Evolutionary conservation across 2,113 vertebrate species (phyloP).

Genomic region (Paedocypris sp.): DNA sequence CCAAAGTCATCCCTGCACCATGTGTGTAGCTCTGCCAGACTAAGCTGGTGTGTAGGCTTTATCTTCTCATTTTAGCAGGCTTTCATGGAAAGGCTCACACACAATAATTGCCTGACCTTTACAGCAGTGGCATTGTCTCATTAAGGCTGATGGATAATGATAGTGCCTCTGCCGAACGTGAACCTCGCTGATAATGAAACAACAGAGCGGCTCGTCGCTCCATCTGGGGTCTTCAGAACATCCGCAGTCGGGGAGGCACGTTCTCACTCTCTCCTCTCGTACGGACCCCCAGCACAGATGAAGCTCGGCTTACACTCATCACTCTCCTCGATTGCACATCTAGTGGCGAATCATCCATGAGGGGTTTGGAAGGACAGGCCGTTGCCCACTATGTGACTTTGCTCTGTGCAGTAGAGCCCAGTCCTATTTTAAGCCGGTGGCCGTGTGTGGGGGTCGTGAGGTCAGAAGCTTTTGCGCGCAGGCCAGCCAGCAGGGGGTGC

Average conservation of each 20-base stretch:
- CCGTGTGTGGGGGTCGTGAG: slow-evolving; percentile 25
- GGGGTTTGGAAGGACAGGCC: neutral
- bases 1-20: neutral
- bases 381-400: neutral
- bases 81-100: slow-evolving; percentile 85
- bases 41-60: slow-evolving; percentile 20
- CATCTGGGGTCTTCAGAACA: slow-evolving; percentile 41
- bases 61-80: slow-evolving; percentile 45
- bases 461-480: slow-evolving; percentile 36
- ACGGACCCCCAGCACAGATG: neutral
- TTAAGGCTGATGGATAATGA: slow-evolving; percentile 93
- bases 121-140: slow-evolving; percentile 91
- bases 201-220: slow-evolving; percentile 57
- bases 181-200: slow-evolving; percentile 97
- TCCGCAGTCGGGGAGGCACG: slow-evolving; percentile 11
- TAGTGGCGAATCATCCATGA: neutral
- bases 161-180: slow-evolving; percentile 80
- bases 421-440: too few relatives aligned
- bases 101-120: slow-evolving; percentile 98
- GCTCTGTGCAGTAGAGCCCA: too few relatives aligned
- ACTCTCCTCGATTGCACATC: neutral
- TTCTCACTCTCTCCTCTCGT: slow-evolving; percentile 11
- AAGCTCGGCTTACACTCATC: neutral
- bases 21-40: slow-evolving; percentile 17
- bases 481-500: slow-evolving; percentile 88